A percentile compares a stretch with the other conserved stretches of the same genome.
Evolutionary conservation across 2,888 invertebrate species (phyloP).

Genomic region (Dermolepida albohirtum): DNA sequence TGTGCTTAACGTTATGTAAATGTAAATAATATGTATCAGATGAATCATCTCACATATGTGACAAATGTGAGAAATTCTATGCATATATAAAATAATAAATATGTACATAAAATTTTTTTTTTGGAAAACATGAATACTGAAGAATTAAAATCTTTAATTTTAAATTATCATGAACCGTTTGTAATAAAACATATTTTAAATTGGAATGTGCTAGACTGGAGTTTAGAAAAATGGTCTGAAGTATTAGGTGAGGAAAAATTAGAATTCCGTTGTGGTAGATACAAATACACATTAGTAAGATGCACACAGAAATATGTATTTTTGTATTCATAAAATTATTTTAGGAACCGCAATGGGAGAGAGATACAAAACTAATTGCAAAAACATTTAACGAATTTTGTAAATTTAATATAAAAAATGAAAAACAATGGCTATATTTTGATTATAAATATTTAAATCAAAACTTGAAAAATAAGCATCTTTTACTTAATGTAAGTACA

Average conservation of each 20-base stretch:
- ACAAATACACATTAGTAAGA: slow-evolving; percentile 60
- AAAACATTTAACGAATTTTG: slow-evolving; percentile 76
- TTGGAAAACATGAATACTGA: not conserved
- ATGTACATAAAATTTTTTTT: no score
- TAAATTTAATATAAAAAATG: slow-evolving; percentile 58
- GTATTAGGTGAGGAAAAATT: slow-evolving; percentile 69
- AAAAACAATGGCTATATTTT: slow-evolving; percentile 80
- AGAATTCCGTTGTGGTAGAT: slow-evolving; percentile 69
- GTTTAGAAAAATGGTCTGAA: slow-evolving; percentile 70
- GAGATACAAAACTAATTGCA: slow-evolving; percentile 70
- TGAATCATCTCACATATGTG: no score
- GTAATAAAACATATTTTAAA: slow-evolving; percentile 68
- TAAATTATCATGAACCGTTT: slow-evolving; percentile 64
- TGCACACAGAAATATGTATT: not conserved
- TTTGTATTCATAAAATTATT: slow-evolving; percentile 44
- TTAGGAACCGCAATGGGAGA: slow-evolving; percentile 83
- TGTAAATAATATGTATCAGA: no score
- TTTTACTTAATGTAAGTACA: slow-evolving; percentile 70
- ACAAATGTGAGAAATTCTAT: no score
- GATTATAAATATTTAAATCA: slow-evolving; percentile 86
- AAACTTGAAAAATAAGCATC: slow-evolving; percentile 71
- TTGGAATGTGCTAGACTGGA: slow-evolving; percentile 74
- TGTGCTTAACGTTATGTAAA: no score
- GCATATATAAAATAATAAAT: no score
- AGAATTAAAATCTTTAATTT: slow-evolving; percentile 34